Conservation (phyloP, 2,797 vertebrate species). For the Gila robusta region DNA sequence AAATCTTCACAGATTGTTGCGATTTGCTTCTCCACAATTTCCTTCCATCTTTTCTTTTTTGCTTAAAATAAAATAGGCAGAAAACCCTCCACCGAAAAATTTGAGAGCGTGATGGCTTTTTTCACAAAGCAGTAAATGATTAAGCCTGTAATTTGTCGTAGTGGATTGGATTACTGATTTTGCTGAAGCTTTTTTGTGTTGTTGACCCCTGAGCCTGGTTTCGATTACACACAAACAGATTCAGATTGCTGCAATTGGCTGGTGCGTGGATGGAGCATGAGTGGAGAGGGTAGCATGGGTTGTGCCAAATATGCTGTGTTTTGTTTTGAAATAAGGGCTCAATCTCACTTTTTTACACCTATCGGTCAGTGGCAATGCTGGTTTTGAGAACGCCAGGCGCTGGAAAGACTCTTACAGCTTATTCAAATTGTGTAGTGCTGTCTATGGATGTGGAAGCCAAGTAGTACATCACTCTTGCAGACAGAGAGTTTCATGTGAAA, state of each 20-base stretch:
- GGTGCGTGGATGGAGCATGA: neutral
- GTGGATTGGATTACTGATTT: neutral
- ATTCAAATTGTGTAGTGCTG: neutral
- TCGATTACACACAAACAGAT: neutral
- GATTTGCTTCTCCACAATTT: neutral
- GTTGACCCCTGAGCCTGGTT: slow-evolving; percentile 2
- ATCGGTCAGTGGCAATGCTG: neutral
- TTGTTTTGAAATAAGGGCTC: neutral
- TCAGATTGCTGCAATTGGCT: neutral
- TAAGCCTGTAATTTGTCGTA: neutral
- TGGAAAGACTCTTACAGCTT: neutral
- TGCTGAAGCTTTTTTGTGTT: slow-evolving; percentile 6
- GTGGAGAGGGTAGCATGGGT: neutral
- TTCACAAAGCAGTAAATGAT: neutral
- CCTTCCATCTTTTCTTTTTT: too few species aligned
- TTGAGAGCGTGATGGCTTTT: neutral
- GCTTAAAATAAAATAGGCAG: too few species aligned
- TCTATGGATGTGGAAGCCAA: neutral
- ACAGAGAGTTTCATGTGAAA: neutral
- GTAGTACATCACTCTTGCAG: neutral
- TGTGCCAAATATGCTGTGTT: neutral
- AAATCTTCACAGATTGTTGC: neutral
- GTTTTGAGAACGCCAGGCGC: neutral
- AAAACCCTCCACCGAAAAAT: too few species aligned
- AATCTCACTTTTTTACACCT: neutral